Evolutionary conservation across 2,113 vertebrate species (phyloP).

Genomic region (Phyllostomus discolor): DNA sequence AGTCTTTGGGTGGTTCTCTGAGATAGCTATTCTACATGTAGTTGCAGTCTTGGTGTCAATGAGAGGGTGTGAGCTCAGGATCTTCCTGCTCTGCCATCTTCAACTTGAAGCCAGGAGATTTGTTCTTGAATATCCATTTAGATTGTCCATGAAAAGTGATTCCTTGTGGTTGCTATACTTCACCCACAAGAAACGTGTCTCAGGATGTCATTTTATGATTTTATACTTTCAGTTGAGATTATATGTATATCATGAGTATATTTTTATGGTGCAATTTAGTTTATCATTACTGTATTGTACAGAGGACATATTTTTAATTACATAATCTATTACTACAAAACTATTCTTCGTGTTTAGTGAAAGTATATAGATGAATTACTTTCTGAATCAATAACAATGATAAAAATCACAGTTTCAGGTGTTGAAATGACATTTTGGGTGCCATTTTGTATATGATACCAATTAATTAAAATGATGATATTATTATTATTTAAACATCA

Average conservation of each 20-base stretch:
- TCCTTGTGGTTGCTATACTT: background rate
- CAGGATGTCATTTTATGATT: background rate
- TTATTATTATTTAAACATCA: background rate
- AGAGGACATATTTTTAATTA: background rate
- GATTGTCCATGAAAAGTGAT: background rate
- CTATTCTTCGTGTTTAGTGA: background rate
- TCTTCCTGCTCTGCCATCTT: background rate
- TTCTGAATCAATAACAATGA: background rate
- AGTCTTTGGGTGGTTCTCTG: background rate
- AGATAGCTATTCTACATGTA: background rate
- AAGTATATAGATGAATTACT: background rate
- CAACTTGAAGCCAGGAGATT: background rate
- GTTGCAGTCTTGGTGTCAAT: background rate
- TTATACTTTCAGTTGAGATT: background rate
- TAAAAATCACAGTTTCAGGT: background rate
- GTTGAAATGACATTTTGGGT: background rate
- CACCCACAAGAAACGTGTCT: background rate
- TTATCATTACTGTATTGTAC: background rate
- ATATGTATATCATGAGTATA: background rate
- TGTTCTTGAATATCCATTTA: background rate
- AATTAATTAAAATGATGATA: background rate
- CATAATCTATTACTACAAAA: background rate
- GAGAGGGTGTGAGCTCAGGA: background rate
- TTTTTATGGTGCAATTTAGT: slow-evolving; percentile 5
- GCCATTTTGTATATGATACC: background rate